Evolutionary conservation across 2,797 vertebrate species (phyloP).

Genomic region (Sebastes matsubarae): DNA sequence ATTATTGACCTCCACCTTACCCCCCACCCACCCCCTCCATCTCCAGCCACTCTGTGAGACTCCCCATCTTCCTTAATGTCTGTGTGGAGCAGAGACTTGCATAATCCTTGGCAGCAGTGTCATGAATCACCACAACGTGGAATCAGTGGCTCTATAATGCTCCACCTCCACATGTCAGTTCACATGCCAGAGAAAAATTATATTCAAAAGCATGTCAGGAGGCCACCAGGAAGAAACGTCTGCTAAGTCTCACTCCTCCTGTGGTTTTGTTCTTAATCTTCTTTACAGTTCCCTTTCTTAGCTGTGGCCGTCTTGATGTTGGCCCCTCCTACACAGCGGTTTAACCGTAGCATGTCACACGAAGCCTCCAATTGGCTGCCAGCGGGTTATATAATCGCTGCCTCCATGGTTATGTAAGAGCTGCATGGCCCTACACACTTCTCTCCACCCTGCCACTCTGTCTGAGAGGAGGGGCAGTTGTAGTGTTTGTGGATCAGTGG

Average conservation of each 20-base stretch:
- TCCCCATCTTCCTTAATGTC: conserved; percentile 29
- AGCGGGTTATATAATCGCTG: conserved; percentile 71
- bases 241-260: neutral
- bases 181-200: neutral
- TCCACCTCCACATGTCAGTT: conserved; percentile 16
- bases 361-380: conserved; percentile 62
- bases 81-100: conserved; percentile 44
- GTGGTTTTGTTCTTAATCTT: conserved; percentile 9
- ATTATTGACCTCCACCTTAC: neutral
- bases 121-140: conserved; percentile 35
- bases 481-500: conserved; percentile 77
- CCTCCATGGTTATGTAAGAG: conserved; percentile 73
- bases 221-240: neutral
- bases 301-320: neutral
- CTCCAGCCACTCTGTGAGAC: conserved; percentile 7
- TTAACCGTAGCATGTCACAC: conserved; percentile 45
- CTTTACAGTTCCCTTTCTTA: neutral
- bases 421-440: conserved; percentile 62
- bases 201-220: conserved; percentile 21
- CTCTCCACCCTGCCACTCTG: conserved; percentile 38
- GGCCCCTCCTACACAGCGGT: conserved; percentile 50
- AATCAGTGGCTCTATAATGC: conserved; percentile 26
- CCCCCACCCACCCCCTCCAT: neutral
- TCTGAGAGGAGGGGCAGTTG: conserved; percentile 47
- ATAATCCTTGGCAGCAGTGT: conserved; percentile 55